Percentiles rank a stretch among this genome's conserved stretches.
Evolutionary conservation across 2,888 invertebrate species (phyloP).

Genomic region (Herminia tarsipennalis): DNA sequence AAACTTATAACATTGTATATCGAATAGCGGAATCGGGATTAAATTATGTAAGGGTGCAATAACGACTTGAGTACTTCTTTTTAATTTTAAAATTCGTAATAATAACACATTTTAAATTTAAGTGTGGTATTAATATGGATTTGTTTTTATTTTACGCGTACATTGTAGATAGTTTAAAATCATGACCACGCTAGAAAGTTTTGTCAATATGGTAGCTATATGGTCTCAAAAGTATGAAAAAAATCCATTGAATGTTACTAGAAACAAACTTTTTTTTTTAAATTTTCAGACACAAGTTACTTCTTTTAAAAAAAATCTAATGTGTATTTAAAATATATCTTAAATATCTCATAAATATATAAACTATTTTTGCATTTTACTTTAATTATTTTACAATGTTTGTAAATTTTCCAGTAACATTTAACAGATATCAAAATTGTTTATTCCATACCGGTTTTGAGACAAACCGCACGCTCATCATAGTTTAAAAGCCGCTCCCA

Average conservation of each 20-base stretch:
- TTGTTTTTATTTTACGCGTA: slow-evolving; percentile 13
- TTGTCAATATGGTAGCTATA: slow-evolving; percentile 32
- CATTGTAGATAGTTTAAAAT: slow-evolving; percentile 29
- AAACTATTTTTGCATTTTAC: too few relatives aligned
- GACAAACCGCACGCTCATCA: slow-evolving; percentile 3
- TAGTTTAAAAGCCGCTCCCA: background rate
- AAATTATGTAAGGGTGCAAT: slow-evolving; percentile 37
- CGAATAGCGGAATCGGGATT: slow-evolving; percentile 20
- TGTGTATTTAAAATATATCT: too few relatives aligned
- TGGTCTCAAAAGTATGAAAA: slow-evolving; percentile 15
- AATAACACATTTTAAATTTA: slow-evolving; percentile 5
- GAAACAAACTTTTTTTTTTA: background rate
- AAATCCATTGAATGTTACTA: slow-evolving; percentile 13
- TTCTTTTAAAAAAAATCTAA: background rate
- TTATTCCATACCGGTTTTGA: slow-evolving; percentile 8
- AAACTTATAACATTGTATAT: slow-evolving; percentile 18
- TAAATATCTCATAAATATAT: too few relatives aligned
- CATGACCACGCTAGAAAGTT: slow-evolving; percentile 9
- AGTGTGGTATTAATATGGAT: slow-evolving; percentile 17
- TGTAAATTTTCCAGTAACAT: slow-evolving; percentile 15
- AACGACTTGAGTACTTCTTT: slow-evolving; percentile 28
- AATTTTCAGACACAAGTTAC: background rate
- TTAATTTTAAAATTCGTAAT: slow-evolving; percentile 8
- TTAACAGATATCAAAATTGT: slow-evolving; percentile 4
- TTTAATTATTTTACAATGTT: background rate